Percentiles rank a stretch among this genome's conserved stretches.
Evolutionary conservation across 30 jellyfish, hydroid and myxozoan genomes (phyloP).

Genomic region (Pelagia noctiluca): DNA sequence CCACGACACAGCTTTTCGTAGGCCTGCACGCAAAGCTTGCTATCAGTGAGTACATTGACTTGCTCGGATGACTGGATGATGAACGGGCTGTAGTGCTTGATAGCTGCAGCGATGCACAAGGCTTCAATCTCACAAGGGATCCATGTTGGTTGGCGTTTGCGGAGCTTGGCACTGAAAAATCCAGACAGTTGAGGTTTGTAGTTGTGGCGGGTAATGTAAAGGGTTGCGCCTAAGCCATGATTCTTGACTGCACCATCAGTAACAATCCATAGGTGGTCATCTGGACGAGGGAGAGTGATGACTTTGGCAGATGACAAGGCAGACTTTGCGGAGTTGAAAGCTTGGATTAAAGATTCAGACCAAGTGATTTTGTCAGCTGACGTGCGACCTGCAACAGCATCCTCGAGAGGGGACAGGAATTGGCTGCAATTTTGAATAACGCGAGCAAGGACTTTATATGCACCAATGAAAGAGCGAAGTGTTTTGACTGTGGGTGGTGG

Average conservation of each 20-base stretch:
- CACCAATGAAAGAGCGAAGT: too few relatives aligned
- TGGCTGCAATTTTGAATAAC: too few relatives aligned
- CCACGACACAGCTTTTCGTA: conserved; percentile 57
- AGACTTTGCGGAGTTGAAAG: conserved; percentile 22
- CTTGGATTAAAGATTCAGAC: neutral
- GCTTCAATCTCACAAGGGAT: conserved; percentile 73
- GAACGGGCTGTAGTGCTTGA: conserved; percentile 57
- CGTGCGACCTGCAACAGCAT: too few relatives aligned
- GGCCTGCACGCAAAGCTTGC: conserved; percentile 81
- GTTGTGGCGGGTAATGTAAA: conserved; percentile 42
- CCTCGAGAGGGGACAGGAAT: too few relatives aligned
- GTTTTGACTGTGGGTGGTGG: too few relatives aligned
- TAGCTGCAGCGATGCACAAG: conserved; percentile 67
- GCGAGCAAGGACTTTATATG: too few relatives aligned
- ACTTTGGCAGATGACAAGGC: neutral
- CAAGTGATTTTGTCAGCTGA: too few relatives aligned
- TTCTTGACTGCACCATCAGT: conserved; percentile 61
- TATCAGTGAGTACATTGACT: conserved; percentile 55
- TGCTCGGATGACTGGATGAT: conserved; percentile 62
- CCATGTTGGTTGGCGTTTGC: conserved; percentile 65
- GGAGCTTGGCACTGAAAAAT: conserved; percentile 64
- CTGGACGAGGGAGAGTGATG: conserved; percentile 50
- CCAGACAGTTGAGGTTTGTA: conserved; percentile 56
- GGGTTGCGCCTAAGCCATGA: conserved; percentile 62
- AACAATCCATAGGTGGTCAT: conserved; percentile 56